These are phyloP conservation scores for Nipponia nippon DNA, from an alignment of 2,113 vertebrate genomes.

Conservation along the genomic window DNA sequence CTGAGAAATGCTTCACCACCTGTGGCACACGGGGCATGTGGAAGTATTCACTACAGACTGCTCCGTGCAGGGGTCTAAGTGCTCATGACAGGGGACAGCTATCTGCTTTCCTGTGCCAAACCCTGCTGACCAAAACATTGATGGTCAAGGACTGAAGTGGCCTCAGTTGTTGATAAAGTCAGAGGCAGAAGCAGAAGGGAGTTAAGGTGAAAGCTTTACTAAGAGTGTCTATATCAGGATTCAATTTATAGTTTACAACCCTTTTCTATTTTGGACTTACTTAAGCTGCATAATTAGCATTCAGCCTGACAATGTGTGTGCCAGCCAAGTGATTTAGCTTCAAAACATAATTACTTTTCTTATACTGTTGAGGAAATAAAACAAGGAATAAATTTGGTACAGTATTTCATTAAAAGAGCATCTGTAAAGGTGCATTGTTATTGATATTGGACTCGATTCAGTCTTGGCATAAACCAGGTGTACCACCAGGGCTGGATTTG, in stretches of 20 bases:
- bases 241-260: neutral
- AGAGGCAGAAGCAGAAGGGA: neutral
- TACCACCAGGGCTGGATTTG: neutral
- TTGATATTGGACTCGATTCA: neutral
- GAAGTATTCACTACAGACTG: neutral
- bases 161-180: neutral
- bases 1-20: neutral
- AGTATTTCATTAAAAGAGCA: neutral
- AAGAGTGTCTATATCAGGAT: neutral
- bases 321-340: neutral
- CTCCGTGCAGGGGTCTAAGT: accelerated
- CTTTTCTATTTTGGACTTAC: neutral
- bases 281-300: neutral
- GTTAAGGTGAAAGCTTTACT: neutral
- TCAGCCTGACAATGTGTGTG: neutral
- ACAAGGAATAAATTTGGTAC: neutral
- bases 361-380: neutral
- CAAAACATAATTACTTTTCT: neutral
- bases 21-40: neutral
- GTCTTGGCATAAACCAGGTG: neutral
- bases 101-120: neutral
- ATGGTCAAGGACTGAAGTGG: neutral
- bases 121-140: neutral
- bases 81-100: neutral
- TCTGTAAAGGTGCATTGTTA: neutral